phyloP scores from a whole-genome alignment of 2,888 invertebrate genomes.

The Drosophila bunnanda region DNA sequence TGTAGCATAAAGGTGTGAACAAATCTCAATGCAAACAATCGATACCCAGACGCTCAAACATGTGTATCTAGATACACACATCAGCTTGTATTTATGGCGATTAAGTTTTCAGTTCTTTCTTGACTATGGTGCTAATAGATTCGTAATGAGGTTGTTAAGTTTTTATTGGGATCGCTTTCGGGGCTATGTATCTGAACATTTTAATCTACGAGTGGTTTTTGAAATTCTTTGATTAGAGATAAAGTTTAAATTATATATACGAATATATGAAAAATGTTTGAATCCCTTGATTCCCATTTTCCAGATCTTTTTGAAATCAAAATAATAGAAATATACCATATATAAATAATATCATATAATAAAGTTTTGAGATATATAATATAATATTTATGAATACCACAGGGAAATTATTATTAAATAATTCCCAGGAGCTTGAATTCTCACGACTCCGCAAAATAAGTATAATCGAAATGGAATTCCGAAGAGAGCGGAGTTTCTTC shows the following conservation, averaged over 20 bases:
- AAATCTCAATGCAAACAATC: constrained; percentile 52
- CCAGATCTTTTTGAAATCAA: background rate
- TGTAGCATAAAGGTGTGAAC: constrained; percentile 54
- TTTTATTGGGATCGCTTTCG: constrained; percentile 2
- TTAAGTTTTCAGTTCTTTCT: constrained; percentile 24
- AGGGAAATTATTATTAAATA: background rate
- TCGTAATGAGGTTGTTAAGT: constrained; percentile 42
- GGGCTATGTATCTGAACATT: background rate
- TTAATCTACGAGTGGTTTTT: background rate
- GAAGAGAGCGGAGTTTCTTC: no score
- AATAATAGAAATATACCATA: background rate
- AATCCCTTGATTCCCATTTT: background rate
- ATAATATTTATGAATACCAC: background rate
- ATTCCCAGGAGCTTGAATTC: background rate
- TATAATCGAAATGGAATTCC: background rate
- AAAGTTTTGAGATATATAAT: background rate
- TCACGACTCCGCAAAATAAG: background rate
- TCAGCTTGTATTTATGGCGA: constrained; percentile 17
- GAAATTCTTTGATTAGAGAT: background rate
- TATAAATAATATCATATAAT: background rate
- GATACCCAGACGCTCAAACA: constrained; percentile 40
- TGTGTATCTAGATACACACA: constrained; percentile 37
- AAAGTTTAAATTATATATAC: background rate
- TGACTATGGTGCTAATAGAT: constrained; percentile 36
- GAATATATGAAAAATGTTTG: background rate